Evolutionary conservation across 2,888 invertebrate genomes (phyloP).

Genomic region (Clanis bilineata): DNA sequence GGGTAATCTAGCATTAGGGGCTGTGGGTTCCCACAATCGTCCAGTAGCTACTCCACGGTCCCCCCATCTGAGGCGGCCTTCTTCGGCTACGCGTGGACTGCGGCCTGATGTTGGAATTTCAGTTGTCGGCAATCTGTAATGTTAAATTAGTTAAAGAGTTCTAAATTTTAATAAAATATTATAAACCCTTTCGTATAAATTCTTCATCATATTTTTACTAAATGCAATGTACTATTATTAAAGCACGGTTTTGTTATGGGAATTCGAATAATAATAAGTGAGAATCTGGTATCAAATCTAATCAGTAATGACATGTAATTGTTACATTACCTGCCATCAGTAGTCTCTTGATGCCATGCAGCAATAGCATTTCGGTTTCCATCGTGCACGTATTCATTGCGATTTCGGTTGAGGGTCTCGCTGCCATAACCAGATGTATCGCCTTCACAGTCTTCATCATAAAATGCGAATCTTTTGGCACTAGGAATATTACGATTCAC

Average conservation of each 20-base stretch:
- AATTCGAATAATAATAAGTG: too few relatives aligned
- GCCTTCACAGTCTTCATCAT: slow-evolving; percentile 83
- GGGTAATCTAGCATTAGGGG: slow-evolving; percentile 73
- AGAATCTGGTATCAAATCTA: neutral
- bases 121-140: slow-evolving; percentile 29
- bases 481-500: slow-evolving; percentile 69
- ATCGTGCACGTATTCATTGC: slow-evolving; percentile 47
- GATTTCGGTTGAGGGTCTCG: slow-evolving; percentile 82
- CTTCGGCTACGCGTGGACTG: slow-evolving; percentile 68
- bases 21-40: slow-evolving; percentile 85
- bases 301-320: neutral
- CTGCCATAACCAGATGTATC: slow-evolving; percentile 93
- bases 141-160: neutral
- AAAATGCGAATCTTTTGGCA: slow-evolving; percentile 72
- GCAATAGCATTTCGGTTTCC: slow-evolving; percentile 56
- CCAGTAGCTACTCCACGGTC: slow-evolving; percentile 86
- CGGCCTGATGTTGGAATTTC: slow-evolving; percentile 67
- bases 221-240: too few relatives aligned
- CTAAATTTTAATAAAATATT: neutral
- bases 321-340: slow-evolving; percentile 57
- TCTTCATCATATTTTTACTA: too few relatives aligned
- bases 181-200: too few relatives aligned
- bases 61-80: slow-evolving; percentile 88
- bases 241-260: too few relatives aligned
- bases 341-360: slow-evolving; percentile 72